A percentile compares a stretch with the other conserved stretches of the same genome.
phyloP scores from a whole-genome alignment of 23 tunicate genomes.

The Ciona savignyi region DNA sequence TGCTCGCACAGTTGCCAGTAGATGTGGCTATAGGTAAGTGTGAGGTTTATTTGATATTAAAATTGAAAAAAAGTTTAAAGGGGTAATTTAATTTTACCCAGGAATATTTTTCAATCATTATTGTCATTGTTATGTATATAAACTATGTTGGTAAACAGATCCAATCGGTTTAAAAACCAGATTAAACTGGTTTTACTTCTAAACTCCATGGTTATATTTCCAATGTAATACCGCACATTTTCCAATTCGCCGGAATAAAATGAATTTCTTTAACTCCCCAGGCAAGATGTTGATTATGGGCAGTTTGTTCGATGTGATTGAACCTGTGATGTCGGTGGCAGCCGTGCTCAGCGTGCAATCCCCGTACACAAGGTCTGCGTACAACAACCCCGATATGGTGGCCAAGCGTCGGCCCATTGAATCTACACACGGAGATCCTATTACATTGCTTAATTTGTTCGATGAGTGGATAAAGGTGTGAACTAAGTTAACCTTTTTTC shows the following conservation, averaged over 20 bases:
- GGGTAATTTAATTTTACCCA: too few species aligned
- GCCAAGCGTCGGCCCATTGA: constrained; percentile 72
- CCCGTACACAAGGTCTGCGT: constrained; percentile 87
- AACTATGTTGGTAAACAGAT: too few species aligned
- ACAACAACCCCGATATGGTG: constrained; percentile 76
- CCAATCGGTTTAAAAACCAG: too few species aligned
- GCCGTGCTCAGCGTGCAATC: constrained; percentile 85
- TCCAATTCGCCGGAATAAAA: too few species aligned
- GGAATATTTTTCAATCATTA: too few species aligned
- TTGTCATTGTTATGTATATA: too few species aligned
- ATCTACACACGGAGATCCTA: constrained; percentile 95
- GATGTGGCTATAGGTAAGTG: constrained; percentile 83
- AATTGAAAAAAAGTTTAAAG: too few species aligned
- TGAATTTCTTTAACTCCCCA: too few species aligned
- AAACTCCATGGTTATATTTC: too few species aligned
- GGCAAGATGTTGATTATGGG: constrained; percentile 94
- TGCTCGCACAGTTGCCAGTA: constrained; percentile 91
- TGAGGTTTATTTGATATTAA: neutral
- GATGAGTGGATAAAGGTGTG: constrained; percentile 87
- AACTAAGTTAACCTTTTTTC: too few species aligned
- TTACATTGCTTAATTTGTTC: constrained; percentile 75
- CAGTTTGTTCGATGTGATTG: constrained; percentile 83
- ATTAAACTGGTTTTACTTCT: too few species aligned
- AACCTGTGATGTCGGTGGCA: constrained; percentile 81
- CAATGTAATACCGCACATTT: too few species aligned